Base-by-base conservation (phyloP, 2,797 vertebrate species). In the Scomberomorus guttatus region DNA sequence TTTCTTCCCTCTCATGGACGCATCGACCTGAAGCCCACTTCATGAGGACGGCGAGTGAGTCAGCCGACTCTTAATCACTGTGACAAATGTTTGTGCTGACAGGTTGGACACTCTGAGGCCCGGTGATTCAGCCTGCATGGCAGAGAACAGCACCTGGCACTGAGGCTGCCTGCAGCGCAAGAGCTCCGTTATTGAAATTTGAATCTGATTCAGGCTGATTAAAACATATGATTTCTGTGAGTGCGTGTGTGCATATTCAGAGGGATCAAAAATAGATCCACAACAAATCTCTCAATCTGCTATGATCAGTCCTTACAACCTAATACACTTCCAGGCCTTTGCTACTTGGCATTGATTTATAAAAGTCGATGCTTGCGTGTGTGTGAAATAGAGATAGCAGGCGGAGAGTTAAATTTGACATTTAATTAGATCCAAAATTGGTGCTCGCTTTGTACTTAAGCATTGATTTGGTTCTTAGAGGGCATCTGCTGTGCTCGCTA, bases 281-380 rank as follows among this genome's bases (percentile, higher is more conserved):
- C 48, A 42, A 51, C 61, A 55, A 70, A 71, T 75, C 67, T 60
- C 44, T 65, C 64, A 48, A 48, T 58, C 10, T 44, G 62, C 55
- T 78, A 3, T 10, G 13, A 87, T 82, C 71, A 72, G 73, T 85
- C 56, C 60, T 51, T 66, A 83, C 56, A 55, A 75, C 51, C 71
- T 66, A n/a, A 84, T 67, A 77, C 70, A 62, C 73, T 87, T 84
- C 59, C 88, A 83, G 75, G 77, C 81, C 85, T 85, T 84, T 89
- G 87, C 75, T 83, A 70, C 50, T 18, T 24, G 7, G 44, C 17
- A 86, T 66, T 62, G 81, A 90, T 46, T 64, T 11, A 18, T 20
- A 22, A 58, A 66, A 62, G 77, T 70, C 68, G 7, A 55, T 60
- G 14, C n/a, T 17, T 59, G 48, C 56, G 51, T 8, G 57, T 55